Percentiles rank a stretch among this genome's conserved stretches.
Conservation (phyloP, 1,140 invertebrate species). For the Aphis craccivora region DNA sequence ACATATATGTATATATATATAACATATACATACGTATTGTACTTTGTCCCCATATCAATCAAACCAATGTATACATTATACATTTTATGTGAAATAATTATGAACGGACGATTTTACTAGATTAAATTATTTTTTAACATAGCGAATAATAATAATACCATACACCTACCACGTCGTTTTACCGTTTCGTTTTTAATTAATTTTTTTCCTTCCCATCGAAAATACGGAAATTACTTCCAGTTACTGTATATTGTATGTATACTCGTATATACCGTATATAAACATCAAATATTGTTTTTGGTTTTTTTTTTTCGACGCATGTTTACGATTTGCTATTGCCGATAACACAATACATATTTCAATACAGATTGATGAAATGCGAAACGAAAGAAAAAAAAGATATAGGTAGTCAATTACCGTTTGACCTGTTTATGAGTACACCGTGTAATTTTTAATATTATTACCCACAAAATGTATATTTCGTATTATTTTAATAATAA, state of each 20-base stretch:
- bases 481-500: background rate
- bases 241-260: background rate
- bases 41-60: background rate
- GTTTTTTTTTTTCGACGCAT: too few relatives aligned
- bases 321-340: too few relatives aligned
- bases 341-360: too few relatives aligned
- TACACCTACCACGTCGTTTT: background rate
- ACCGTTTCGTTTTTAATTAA: background rate
- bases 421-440: background rate
- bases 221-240: background rate
- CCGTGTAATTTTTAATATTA: background rate
- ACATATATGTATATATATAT: too few relatives aligned
- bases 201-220: background rate
- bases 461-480: background rate
- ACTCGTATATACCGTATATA: too few relatives aligned
- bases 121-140: conserved; percentile 4
- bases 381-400: background rate
- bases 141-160: background rate
- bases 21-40: background rate
- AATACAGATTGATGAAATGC: background rate
- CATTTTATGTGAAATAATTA: conserved; percentile 7
- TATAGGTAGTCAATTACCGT: background rate
- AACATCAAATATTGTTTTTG: too few relatives aligned
- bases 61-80: background rate
- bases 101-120: background rate